Evolutionary conservation across 2,888 invertebrate genomes (phyloP).

Genomic region (Cantharis flavilabris): DNA sequence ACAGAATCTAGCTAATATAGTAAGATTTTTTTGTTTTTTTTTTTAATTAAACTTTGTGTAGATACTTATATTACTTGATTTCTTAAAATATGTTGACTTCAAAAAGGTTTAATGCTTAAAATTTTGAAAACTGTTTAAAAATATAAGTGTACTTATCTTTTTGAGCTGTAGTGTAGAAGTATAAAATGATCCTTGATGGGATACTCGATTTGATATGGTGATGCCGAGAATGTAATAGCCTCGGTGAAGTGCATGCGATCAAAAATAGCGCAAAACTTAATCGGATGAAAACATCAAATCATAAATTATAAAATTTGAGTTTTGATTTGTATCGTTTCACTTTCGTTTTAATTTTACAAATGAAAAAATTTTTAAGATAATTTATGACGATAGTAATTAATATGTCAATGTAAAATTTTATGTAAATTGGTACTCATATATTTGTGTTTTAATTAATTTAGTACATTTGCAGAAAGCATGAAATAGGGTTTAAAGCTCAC

Average conservation of each 20-base stretch:
- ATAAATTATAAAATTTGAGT: neutral
- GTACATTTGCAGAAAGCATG: constrained; percentile 17
- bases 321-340: neutral
- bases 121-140: no score
- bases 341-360: neutral
- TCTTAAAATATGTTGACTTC: no score
- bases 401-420: constrained; percentile 11
- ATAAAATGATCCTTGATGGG: no score
- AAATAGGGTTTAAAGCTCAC: constrained; percentile 33
- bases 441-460: constrained; percentile 26
- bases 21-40: no score
- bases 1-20: no score
- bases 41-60: no score
- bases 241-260: neutral
- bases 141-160: no score
- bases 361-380: neutral
- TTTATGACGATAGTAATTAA: constrained; percentile 1
- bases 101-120: no score
- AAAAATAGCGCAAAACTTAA: neutral
- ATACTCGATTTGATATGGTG: neutral
- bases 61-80: no score
- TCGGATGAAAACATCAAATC: neutral
- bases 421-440: constrained; percentile 17
- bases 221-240: neutral
- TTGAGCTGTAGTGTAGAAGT: no score